Base-by-base conservation (phyloP, 2,113 vertebrate species). In the Acanthisitta chloris region DNA sequence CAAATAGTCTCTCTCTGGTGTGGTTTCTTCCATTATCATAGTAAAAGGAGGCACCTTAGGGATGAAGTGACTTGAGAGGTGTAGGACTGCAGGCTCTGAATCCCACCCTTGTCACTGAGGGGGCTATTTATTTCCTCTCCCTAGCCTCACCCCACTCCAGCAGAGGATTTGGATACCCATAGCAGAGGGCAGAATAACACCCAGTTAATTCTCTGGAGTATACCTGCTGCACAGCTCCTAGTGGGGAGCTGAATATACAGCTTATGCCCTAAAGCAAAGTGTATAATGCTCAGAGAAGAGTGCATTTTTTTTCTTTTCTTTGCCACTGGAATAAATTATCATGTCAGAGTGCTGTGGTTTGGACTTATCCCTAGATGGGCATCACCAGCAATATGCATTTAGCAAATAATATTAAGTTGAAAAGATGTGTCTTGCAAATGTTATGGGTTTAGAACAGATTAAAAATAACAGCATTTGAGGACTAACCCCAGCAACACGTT, bases 231-330 rank as follows among this genome's bases (percentile, higher is more conserved):
- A 49, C 51, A 76, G 3, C 17, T 94, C 26, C 81, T 95, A 58
- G 29, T 72, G 45, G 48, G 52, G 26, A 94, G 28, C 78, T 76
- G 52, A 76, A 82, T 79, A 49, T 49, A 48, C 90, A 67, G 45
- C 34, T 96, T 77, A 61, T 89, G 58, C 84, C 90, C 89, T 92
- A 82, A 82, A 93, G 95, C 94, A 70, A 88, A 88, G 55, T 58
- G 19, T 93, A 77, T 82, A 77, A 86, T 93, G 62, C 90, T 92
- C 66, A 77, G 54, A 81, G 79, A 96, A 88, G 62, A 90, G 42
- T 36, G 52, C 57, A 12, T 3, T 46, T 81, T 65, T 55, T 55
- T 61, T 33, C 69, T 72, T 71, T 80, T 11, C 33, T 82, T 92
- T 92, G 67, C 85, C 88, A 34, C 67, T 83, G 59, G 90, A 96